Conservation (phyloP, 2,113 vertebrate species). For the Crocuta crocuta region DNA sequence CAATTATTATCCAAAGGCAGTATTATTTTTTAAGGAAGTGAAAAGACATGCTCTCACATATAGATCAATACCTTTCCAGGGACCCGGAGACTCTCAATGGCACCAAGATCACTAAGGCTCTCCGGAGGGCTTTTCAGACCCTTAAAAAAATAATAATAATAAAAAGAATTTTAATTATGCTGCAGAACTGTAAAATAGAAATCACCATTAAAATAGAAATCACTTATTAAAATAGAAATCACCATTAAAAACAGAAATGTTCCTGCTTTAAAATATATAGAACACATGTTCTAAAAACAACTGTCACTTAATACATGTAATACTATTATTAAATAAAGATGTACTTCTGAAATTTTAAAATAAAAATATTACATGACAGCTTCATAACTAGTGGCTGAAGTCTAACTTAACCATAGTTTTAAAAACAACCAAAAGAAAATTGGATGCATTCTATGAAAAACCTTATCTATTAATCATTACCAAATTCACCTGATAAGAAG, state of each 20-base stretch:
- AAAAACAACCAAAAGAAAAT: constrained; percentile 30
- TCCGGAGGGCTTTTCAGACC: constrained; percentile 97
- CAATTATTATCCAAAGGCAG: constrained; percentile 37
- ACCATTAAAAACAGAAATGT: constrained; percentile 11
- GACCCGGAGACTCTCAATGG: constrained; percentile 94
- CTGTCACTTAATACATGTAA: background rate
- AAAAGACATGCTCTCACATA: background rate
- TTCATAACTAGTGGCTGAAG: background rate
- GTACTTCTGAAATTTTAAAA: background rate
- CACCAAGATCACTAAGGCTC: constrained; percentile 95
- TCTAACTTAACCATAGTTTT: constrained; percentile 37
- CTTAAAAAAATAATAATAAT: constrained; percentile 78
- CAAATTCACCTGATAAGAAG: constrained; percentile 12
- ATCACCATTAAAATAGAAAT: background rate
- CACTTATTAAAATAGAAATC: background rate
- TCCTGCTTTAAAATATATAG: constrained; percentile 39
- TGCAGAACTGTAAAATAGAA: constrained; percentile 14
- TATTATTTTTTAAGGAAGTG: background rate
- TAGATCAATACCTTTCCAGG: constrained; percentile 93
- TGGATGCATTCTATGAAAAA: background rate
- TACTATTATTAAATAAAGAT: constrained; percentile 14
- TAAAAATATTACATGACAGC: background rate
- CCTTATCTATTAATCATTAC: background rate
- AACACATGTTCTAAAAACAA: constrained; percentile 40
- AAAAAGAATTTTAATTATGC: constrained; percentile 18